Evolutionary conservation across 1,140 invertebrate genomes (phyloP).

Genomic region (Muscidifurax raptorellus): DNA sequence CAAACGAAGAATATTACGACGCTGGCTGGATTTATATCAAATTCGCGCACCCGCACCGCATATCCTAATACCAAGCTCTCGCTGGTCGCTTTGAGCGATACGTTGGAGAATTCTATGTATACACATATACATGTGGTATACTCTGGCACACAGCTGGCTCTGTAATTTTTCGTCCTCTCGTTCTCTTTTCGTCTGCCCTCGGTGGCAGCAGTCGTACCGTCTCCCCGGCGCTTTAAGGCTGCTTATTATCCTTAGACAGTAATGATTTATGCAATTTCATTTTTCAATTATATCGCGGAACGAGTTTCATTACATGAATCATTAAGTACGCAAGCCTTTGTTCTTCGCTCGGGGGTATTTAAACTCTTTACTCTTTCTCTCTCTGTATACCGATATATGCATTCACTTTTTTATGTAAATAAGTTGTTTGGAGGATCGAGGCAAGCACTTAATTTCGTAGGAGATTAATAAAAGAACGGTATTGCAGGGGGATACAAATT

Average conservation of each 20-base stretch:
- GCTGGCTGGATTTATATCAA: neutral
- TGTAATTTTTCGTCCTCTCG: slow-evolving; percentile 15
- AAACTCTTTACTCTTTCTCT: neutral
- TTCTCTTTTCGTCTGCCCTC: neutral
- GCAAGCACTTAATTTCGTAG: slow-evolving; percentile 3
- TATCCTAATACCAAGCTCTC: neutral
- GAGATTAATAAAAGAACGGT: slow-evolving; percentile 25
- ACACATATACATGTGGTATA: neutral
- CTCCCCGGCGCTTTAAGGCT: neutral
- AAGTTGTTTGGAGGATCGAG: slow-evolving; percentile 24
- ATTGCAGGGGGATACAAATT: slow-evolving; percentile 25
- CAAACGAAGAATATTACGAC: neutral
- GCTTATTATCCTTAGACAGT: slow-evolving; percentile 33
- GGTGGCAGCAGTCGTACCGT: neutral
- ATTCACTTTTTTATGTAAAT: slow-evolving; percentile 39
- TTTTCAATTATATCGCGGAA: slow-evolving; percentile 46
- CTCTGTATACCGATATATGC: neutral
- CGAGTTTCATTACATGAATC: slow-evolving; percentile 38
- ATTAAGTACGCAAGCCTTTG: slow-evolving; percentile 38
- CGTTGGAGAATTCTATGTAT: neutral
- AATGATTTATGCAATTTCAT: slow-evolving; percentile 47
- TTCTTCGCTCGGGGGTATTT: slow-evolving; percentile 11
- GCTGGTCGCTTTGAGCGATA: neutral
- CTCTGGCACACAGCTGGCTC: neutral
- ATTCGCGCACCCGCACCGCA: neutral